Base-by-base conservation (phyloP, 2,888 invertebrate species). In the Pristionchus maxplancki region DNA sequence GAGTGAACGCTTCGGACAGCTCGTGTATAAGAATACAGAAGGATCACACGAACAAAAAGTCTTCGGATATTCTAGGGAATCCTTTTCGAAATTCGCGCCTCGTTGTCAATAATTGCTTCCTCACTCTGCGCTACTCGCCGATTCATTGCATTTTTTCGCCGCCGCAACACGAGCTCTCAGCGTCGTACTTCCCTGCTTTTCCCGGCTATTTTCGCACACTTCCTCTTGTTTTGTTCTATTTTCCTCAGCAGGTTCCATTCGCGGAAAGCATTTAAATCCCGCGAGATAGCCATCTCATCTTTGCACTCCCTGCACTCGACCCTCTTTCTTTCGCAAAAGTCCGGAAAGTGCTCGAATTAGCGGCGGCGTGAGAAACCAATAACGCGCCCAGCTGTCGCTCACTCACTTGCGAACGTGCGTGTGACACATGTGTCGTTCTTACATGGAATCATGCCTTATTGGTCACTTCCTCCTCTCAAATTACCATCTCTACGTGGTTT, bases 111-210 rank as follows among this genome's bases (percentile, higher is more conserved):
- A 58, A 58, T 58, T 58, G 58, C 58, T n/a, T 58, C 58, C 58
- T 58, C 15, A n/a, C 15, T 53, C 58, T n/a, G 5, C 6, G 58
- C 58, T 6, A 58, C 58, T 67, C 34, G 31, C 64, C 64, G 64
- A 67, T 67, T 67, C 64, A 34, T 13, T 67, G 64, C 64, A 67
- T 67, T 67, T 67, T 67, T 15, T 28, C 64, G 34, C 64, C 58
- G 58, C 58, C 20, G n/a, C 58, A 58, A 3, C 13, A 15, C 58
- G 58, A 31, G 31, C 64, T 6, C 62, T 31, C 31, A 5, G 1
- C 64, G 3, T 31, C 64, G 64, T 17, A 28, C 31, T 67, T 67
- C 0, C 31, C 15, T 31, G 5, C 34, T 15, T 34, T 20, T 67
- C 34, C 8, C 64, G 28, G 64, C 64, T 58, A 58, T 58, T 58